Conservation (phyloP, 2,888 invertebrate genomes). For the Leucozona laternaria region DNA sequence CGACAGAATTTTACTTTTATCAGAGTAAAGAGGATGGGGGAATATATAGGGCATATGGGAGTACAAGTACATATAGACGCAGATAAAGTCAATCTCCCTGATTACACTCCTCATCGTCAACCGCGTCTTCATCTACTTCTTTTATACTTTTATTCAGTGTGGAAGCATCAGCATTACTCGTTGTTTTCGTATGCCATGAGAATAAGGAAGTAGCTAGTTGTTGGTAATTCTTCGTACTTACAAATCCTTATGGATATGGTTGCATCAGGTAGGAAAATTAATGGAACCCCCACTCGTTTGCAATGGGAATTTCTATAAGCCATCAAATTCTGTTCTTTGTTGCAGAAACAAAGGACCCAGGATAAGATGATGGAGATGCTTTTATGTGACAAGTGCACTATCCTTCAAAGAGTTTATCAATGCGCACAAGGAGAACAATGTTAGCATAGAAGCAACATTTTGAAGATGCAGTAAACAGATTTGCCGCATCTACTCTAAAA, state of each 20-base stretch:
- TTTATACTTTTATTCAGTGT: conserved; percentile 15
- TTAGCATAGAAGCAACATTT: conserved; percentile 41
- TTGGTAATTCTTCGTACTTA: conserved; percentile 37
- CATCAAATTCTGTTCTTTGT: conserved; percentile 56
- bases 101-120: conserved; percentile 64
- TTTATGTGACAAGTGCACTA: conserved; percentile 56
- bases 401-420: conserved; percentile 45
- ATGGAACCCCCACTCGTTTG: conserved; percentile 45
- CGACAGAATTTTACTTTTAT: conserved; percentile 52
- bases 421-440: conserved; percentile 47
- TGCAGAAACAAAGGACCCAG: conserved; percentile 42
- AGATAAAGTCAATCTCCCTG: conserved; percentile 68
- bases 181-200: conserved; percentile 34
- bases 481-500: conserved; percentile 23
- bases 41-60: conserved; percentile 32
- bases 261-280: conserved; percentile 62
- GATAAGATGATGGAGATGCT: conserved; percentile 51
- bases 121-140: conserved; percentile 67
- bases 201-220: conserved; percentile 64
- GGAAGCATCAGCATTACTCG: conserved; percentile 28
- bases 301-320: conserved; percentile 63
- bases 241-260: conserved; percentile 58
- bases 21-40: conserved; percentile 4
- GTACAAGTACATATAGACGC: conserved; percentile 44
- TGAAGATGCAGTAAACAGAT: conserved; percentile 37